Percentiles rank a stretch among this genome's conserved stretches.
Conservation (phyloP, 2,797 vertebrate genomes). For the Tadarida brasiliensis region DNA sequence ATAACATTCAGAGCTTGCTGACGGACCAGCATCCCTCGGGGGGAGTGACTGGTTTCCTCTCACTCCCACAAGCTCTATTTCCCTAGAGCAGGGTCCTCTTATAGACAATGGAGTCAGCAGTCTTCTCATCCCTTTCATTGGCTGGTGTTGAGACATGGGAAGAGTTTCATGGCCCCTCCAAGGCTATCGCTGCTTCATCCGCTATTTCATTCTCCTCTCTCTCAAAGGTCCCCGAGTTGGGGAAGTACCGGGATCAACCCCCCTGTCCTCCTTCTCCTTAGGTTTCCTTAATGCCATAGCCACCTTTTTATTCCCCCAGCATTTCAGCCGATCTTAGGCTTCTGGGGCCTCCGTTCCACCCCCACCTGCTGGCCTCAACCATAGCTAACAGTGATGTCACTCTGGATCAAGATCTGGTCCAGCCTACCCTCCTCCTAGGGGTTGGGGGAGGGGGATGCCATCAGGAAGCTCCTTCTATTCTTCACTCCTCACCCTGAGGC, state of each 20-base stretch:
- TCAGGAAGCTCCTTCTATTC: neutral
- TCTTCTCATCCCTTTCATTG: neutral
- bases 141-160: neutral
- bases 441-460: neutral
- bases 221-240: neutral
- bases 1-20: neutral
- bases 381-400: neutral
- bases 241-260: neutral
- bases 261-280: neutral
- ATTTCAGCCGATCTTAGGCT: neutral
- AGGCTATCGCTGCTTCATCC: neutral
- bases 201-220: neutral
- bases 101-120: neutral
- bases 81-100: rapidly evolving
- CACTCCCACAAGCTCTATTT: rapidly evolving
- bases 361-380: neutral
- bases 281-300: neutral
- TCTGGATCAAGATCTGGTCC: neutral
- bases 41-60: neutral
- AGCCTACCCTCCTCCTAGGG: neutral
- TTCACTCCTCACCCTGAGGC: neutral
- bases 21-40: rapidly evolving
- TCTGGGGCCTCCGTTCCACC: neutral
- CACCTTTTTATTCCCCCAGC: too few species aligned
- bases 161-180: neutral